phyloP scores from a whole-genome alignment of 1,140 invertebrate species.

The Aphis gossypii region DNA sequence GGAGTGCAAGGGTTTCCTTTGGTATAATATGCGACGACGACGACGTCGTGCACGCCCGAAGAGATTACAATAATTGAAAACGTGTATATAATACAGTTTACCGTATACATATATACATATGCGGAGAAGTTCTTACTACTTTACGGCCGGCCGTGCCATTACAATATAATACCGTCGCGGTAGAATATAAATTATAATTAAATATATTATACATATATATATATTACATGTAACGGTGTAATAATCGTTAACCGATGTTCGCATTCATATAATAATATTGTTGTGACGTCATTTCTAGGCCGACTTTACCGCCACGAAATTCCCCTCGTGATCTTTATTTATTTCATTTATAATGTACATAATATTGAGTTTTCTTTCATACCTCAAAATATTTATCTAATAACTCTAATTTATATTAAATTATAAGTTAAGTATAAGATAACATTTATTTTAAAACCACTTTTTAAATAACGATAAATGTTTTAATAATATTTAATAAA shows the following conservation, averaged over 20 bases:
- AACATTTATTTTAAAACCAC: not conserved
- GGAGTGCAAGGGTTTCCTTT: slow-evolving; percentile 22
- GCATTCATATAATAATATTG: not conserved
- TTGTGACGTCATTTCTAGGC: not conserved
- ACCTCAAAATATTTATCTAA: not conserved
- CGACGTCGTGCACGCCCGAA: slow-evolving; percentile 33
- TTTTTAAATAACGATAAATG: not conserved
- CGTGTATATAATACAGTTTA: slow-evolving; percentile 38
- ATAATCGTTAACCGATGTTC: not conserved
- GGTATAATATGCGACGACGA: slow-evolving; percentile 8
- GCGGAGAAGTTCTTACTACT: slow-evolving; percentile 24
- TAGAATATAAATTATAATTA: not conserved
- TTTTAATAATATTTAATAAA: not conserved
- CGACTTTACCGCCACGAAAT: not conserved
- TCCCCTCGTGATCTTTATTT: not conserved
- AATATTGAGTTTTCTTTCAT: not conserved
- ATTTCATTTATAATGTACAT: not conserved
- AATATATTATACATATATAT: not conserved
- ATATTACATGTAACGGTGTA: not conserved
- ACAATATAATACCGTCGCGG: slow-evolving; percentile 20
- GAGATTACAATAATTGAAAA: slow-evolving; percentile 56
- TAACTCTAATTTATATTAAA: not conserved
- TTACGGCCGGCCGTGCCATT: slow-evolving; percentile 2
- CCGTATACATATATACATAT: slow-evolving; percentile 5
- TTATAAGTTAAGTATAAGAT: not conserved